phyloP scores from a whole-genome alignment of 2,113 vertebrate species.

The Chaenocephalus aceratus region DNA sequence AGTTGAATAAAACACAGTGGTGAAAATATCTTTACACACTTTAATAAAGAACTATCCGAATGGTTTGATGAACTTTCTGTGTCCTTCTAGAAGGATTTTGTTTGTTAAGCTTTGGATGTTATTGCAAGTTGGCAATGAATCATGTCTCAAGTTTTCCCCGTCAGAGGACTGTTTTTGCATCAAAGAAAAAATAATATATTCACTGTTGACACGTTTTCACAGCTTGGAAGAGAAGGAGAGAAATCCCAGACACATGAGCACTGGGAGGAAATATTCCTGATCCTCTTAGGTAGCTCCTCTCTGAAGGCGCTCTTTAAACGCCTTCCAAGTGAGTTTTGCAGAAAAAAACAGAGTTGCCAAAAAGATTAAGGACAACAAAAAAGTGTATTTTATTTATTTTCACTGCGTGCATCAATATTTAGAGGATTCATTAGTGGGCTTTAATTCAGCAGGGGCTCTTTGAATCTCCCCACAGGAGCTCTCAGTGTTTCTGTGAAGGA shows the following conservation, averaged over 20 bases:
- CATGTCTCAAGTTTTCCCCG: not conserved
- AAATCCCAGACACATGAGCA: not conserved
- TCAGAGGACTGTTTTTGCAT: not conserved
- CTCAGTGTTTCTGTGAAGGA: constrained; percentile 13
- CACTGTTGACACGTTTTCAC: constrained; percentile 30
- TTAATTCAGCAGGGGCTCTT: constrained; percentile 46
- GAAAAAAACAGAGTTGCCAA: constrained; percentile 55
- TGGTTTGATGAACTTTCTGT: not conserved
- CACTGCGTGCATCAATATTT: constrained; percentile 35
- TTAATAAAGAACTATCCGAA: not conserved
- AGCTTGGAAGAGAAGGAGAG: constrained; percentile 7
- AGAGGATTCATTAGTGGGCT: constrained; percentile 39
- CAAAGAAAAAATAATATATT: not conserved
- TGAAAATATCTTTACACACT: too few species aligned
- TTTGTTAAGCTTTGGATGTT: not conserved
- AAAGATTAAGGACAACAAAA: constrained; percentile 46
- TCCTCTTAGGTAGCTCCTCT: constrained; percentile 43
- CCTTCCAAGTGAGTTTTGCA: constrained; percentile 43
- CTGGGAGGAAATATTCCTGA: constrained; percentile 20
- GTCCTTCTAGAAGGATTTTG: not conserved
- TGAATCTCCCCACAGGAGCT: constrained; percentile 33
- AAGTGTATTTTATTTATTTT: constrained; percentile 44
- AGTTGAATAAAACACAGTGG: too few species aligned
- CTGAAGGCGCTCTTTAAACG: constrained; percentile 50
- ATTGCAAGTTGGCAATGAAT: not conserved